Conservation (phyloP, 2,113 vertebrate genomes). For the Dolichallabes microphthalmus region DNA sequence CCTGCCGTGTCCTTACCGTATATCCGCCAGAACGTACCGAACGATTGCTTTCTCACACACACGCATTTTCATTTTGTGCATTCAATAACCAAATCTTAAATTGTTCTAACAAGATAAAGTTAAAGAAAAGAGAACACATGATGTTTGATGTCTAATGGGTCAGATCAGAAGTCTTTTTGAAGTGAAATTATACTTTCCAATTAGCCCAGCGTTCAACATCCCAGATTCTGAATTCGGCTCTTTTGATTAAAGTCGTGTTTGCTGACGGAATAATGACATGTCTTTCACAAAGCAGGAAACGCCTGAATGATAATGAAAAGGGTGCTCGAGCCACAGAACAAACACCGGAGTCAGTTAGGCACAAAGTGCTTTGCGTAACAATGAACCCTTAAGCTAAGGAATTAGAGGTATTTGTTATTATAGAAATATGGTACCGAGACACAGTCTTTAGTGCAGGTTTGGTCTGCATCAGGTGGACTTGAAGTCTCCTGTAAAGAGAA, state of each 20-base stretch:
- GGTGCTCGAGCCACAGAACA: background rate
- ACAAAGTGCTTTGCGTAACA: background rate
- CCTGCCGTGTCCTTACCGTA: too few species aligned
- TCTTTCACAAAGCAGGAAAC: background rate
- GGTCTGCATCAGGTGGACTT: background rate
- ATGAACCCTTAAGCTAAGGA: background rate
- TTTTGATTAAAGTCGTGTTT: conserved; percentile 23
- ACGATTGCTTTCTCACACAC: background rate
- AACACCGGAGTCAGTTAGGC: background rate
- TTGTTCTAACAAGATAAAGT: background rate
- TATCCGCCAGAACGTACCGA: background rate
- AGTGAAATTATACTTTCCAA: conserved; percentile 30
- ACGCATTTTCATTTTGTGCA: background rate
- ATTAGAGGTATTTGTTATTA: background rate
- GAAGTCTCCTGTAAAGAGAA: too few species aligned
- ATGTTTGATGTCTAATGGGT: conserved; percentile 28
- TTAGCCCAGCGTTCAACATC: conserved; percentile 16
- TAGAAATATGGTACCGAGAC: background rate
- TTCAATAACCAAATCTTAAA: background rate
- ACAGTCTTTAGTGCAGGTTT: background rate
- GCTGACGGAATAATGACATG: background rate
- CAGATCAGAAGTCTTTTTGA: conserved; percentile 28
- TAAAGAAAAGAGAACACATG: too few species aligned
- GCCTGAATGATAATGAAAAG: background rate
- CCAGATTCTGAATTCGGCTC: background rate